Conservation (phyloP, 1,140 invertebrate species). For the Ceratina australensis region DNA sequence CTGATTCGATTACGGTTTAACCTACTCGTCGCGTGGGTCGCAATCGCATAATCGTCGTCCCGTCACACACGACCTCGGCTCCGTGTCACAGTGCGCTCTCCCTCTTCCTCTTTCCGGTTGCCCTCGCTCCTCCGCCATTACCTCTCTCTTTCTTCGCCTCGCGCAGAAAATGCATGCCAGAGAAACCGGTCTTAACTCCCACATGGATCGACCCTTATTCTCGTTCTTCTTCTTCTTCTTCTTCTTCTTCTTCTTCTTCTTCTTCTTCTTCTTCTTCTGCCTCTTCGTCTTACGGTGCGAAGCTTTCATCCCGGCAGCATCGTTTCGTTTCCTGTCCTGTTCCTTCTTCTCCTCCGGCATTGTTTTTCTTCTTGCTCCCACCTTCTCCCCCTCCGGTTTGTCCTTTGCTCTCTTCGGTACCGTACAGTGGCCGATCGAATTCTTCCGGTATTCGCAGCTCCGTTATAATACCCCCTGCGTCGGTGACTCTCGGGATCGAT, state of each 20-base stretch:
- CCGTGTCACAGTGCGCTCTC: slow-evolving; percentile 33
- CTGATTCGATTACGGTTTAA: background rate
- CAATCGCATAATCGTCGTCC: slow-evolving; percentile 28
- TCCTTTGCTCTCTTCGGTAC: slow-evolving; percentile 61
- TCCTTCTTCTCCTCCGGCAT: slow-evolving; percentile 30
- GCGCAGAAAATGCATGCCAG: slow-evolving; percentile 46
- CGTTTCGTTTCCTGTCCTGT: slow-evolving; percentile 32
- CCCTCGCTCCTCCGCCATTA: background rate
- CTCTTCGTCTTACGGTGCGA: slow-evolving; percentile 41
- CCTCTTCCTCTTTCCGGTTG: slow-evolving; percentile 49
- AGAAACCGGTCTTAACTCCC: slow-evolving; percentile 57
- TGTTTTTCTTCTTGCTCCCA: slow-evolving; percentile 49
- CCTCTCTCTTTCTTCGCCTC: background rate
- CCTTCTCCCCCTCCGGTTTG: slow-evolving; percentile 42
- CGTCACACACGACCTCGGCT: slow-evolving; percentile 46
- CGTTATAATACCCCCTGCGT: slow-evolving; percentile 59
- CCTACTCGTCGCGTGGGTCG: background rate
- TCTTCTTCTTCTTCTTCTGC: slow-evolving; percentile 34
- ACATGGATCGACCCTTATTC: slow-evolving; percentile 37
- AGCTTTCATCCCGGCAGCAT: slow-evolving; percentile 32
- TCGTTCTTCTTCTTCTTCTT: slow-evolving; percentile 48
- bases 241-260: slow-evolving; percentile 41
- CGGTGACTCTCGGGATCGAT: slow-evolving; percentile 57
- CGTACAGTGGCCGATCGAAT: slow-evolving; percentile 61
- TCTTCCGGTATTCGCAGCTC: slow-evolving; percentile 62